These are phyloP conservation scores for Brienomyrus brachyistius DNA, from an alignment of 2,113 vertebrate genomes.

Conservation along the genomic window DNA sequence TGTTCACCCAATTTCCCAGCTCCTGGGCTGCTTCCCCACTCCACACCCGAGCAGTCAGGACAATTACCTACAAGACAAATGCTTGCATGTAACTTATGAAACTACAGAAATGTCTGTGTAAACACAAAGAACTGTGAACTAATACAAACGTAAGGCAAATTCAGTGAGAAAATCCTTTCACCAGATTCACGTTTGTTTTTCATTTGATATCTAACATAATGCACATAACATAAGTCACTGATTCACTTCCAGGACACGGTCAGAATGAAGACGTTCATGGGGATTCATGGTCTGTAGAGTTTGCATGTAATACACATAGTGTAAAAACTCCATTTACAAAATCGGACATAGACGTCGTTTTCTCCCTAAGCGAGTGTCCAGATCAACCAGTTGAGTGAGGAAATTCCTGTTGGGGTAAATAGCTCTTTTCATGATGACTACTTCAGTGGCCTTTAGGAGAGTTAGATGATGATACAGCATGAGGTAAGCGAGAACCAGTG, in stretches of 20 bases:
- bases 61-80: neutral
- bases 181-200: neutral
- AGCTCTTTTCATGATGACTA: slow-evolving; percentile 49
- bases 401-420: slow-evolving; percentile 80
- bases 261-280: neutral
- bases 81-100: neutral
- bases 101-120: neutral
- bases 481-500: slow-evolving; percentile 67
- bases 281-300: neutral
- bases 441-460: slow-evolving; percentile 58
- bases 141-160: neutral
- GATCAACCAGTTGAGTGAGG: slow-evolving; percentile 69
- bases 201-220: neutral
- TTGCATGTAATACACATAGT: neutral
- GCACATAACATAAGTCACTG: neutral
- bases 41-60: too few species aligned
- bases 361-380: slow-evolving; percentile 58
- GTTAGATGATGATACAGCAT: slow-evolving; percentile 61
- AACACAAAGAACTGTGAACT: neutral
- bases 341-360: slow-evolving; percentile 58
- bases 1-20: too few species aligned
- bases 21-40: too few species aligned
- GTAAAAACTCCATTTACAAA: slow-evolving; percentile 43
- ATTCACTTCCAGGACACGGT: neutral
- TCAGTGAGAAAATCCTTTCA: neutral